A percentile compares a stretch with the other conserved stretches of the same genome.
phyloP scores from a whole-genome alignment of 2,113 vertebrate genomes.

The Pampusana beccarii region DNA sequence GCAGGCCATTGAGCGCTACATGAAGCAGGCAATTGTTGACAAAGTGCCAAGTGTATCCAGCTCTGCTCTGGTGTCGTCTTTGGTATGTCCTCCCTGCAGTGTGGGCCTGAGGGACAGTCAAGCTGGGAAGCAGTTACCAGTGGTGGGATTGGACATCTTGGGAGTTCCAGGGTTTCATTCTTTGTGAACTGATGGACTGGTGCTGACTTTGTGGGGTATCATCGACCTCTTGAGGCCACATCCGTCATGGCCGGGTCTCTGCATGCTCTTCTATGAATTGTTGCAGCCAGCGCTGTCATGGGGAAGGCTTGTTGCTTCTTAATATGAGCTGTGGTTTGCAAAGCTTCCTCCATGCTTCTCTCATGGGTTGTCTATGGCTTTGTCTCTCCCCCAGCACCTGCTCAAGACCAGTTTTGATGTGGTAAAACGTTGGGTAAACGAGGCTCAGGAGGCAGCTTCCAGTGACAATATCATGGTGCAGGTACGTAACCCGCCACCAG shows the following conservation, averaged over 20 bases:
- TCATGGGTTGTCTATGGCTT: background rate
- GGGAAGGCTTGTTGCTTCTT: background rate
- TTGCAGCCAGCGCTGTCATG: background rate
- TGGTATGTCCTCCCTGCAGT: slow-evolving; percentile 68
- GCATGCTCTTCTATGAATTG: background rate
- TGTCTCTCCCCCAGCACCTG: slow-evolving; percentile 72
- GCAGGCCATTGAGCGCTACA: slow-evolving; percentile 84
- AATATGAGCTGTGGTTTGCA: background rate
- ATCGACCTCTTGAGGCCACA: background rate
- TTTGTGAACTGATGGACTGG: background rate
- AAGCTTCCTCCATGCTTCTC: background rate
- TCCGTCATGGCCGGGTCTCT: background rate
- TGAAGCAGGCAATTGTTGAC: slow-evolving; percentile 86
- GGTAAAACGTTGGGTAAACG: slow-evolving; percentile 85
- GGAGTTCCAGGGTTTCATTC: background rate
- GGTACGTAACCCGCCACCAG: slow-evolving; percentile 36
- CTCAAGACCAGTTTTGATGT: slow-evolving; percentile 82
- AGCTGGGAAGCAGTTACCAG: background rate
- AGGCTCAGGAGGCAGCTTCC: slow-evolving; percentile 84
- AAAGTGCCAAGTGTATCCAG: slow-evolving; percentile 85
- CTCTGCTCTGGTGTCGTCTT: slow-evolving; percentile 82
- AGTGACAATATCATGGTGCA: slow-evolving; percentile 87
- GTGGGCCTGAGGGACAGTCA: background rate
- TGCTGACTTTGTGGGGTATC: background rate
- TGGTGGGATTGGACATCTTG: background rate